Evolutionary conservation across 1,140 invertebrate species (phyloP).

Genomic region (Pachyrhynchus sulphureomaculatus): DNA sequence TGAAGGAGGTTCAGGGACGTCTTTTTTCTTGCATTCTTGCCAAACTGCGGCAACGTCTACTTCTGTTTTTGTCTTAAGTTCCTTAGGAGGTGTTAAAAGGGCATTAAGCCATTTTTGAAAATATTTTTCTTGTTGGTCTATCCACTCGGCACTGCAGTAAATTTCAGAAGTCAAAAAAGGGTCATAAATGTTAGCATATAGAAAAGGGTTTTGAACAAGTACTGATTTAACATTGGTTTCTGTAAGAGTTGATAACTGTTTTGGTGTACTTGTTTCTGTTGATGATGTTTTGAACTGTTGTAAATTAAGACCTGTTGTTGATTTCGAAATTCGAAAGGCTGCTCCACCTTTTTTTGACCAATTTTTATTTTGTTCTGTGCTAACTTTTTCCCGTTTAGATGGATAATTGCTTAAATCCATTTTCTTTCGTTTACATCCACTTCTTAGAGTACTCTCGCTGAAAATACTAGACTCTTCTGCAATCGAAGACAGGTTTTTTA

Average conservation of each 20-base stretch:
- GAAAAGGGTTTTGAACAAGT: conserved; percentile 54
- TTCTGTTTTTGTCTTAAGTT: conserved; percentile 51
- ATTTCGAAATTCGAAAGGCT: conserved; percentile 24
- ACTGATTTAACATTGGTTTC: conserved; percentile 16
- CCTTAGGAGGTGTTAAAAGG: conserved; percentile 75
- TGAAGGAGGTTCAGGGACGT: conserved; percentile 64
- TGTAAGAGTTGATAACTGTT: conserved; percentile 15
- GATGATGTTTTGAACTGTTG: neutral
- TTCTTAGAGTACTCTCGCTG: neutral
- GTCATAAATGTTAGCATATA: conserved; percentile 63
- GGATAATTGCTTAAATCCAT: neutral
- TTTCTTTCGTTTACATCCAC: neutral
- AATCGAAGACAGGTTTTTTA: conserved; percentile 6
- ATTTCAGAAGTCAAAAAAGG: conserved; percentile 67
- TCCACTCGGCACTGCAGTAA: conserved; percentile 78
- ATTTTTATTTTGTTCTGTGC: conserved; percentile 1
- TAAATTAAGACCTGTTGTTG: conserved; percentile 25
- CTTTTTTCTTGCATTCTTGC: conserved; percentile 65
- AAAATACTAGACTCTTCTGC: conserved; percentile 11
- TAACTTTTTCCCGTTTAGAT: conserved; percentile 20
- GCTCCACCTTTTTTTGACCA: conserved; percentile 28
- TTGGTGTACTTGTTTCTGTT: neutral
- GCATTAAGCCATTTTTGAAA: conserved; percentile 89
- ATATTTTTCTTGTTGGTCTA: conserved; percentile 75
- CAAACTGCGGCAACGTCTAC: conserved; percentile 74